Conservation (phyloP, 2,888 invertebrate species). For the Dasypogon diadema region DNA sequence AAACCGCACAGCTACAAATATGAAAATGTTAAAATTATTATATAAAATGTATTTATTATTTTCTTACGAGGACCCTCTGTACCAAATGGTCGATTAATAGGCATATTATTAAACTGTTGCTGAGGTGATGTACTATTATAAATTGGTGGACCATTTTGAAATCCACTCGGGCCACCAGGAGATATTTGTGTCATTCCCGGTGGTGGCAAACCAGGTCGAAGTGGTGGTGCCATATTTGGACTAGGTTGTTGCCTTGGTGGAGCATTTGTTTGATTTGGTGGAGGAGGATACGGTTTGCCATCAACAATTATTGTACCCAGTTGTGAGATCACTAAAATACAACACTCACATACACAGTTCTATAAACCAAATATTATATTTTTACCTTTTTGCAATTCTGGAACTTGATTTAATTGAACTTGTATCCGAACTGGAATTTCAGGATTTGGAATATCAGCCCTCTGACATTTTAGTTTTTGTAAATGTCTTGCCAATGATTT, state of each 20-base stretch:
- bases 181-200: conserved; percentile 66
- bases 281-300: conserved; percentile 80
- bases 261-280: conserved; percentile 67
- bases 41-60: background rate
- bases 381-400: conserved; percentile 81
- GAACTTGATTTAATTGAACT: conserved; percentile 83
- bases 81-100: conserved; percentile 65
- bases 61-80: conserved; percentile 66
- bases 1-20: conserved; percentile 63
- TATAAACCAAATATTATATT: background rate
- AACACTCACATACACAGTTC: too few species aligned
- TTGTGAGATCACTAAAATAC: conserved; percentile 79
- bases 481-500: conserved; percentile 80
- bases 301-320: conserved; percentile 87
- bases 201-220: conserved; percentile 64
- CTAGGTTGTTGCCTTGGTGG: conserved; percentile 67
- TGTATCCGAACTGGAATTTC: conserved; percentile 88
- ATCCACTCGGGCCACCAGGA: conserved; percentile 55
- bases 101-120: conserved; percentile 66
- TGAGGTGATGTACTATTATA: conserved; percentile 65
- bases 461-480: conserved; percentile 83
- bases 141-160: conserved; percentile 66
- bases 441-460: conserved; percentile 90
- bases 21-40: background rate
- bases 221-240: conserved; percentile 66